Percentiles rank a stretch among this genome's conserved stretches.
Conservation (phyloP, 2,888 invertebrate genomes). For the Bugula neritina region DNA sequence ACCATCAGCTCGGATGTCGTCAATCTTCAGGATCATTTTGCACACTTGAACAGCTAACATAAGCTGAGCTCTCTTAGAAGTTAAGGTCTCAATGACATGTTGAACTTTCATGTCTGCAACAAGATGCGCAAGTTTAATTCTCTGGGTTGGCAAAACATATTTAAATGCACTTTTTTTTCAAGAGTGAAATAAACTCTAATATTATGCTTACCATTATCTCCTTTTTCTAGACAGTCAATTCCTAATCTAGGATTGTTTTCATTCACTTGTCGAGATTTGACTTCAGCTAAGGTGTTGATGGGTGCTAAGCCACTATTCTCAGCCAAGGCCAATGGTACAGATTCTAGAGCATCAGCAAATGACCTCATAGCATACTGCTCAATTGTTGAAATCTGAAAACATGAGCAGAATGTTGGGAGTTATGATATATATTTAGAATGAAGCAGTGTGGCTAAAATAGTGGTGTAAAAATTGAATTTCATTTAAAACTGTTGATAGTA, state of each 20-base stretch:
- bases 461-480: no score
- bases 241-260: constrained; percentile 82
- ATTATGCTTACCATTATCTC: constrained; percentile 60
- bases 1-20: constrained; percentile 71
- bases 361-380: constrained; percentile 96
- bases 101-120: constrained; percentile 82
- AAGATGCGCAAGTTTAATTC: no score
- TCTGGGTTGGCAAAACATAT: no score
- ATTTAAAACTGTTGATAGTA: no score
- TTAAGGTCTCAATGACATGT: constrained; percentile 91
- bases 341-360: constrained; percentile 91
- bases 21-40: constrained; percentile 99
- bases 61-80: constrained; percentile 95
- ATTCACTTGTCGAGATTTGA: constrained; percentile 79
- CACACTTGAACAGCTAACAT: constrained; percentile 93
- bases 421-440: not conserved
- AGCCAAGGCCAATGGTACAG: constrained; percentile 87
- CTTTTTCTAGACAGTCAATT: constrained; percentile 86
- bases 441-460: no score
- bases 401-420: not conserved
- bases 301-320: constrained; percentile 92
- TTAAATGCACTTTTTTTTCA: no score
- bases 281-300: constrained; percentile 77
- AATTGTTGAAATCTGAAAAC: constrained; percentile 65
- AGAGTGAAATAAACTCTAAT: no score